Conservation (phyloP, 2,888 invertebrate genomes). For the Dione vanillae region DNA sequence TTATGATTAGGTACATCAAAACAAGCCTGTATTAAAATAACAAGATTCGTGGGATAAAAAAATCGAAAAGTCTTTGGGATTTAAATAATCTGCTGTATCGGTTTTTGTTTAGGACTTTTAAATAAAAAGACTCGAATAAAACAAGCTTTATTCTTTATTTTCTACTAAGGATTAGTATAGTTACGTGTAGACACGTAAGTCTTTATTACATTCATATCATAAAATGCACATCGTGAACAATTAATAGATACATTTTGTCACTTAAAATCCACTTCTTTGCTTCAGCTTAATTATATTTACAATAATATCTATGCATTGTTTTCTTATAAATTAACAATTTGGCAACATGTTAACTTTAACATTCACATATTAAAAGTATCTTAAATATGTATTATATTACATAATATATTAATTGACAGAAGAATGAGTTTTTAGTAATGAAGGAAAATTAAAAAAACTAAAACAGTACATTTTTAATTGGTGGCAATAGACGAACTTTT, state of each 20-base stretch:
- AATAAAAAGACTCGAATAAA: slow-evolving; percentile 61
- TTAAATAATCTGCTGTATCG: slow-evolving; percentile 10
- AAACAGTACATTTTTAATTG: not conserved
- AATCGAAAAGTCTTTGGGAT: slow-evolving; percentile 6
- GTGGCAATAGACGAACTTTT: slow-evolving; percentile 40
- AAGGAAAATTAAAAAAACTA: not conserved
- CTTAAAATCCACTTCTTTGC: slow-evolving; percentile 70
- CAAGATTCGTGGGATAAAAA: slow-evolving; percentile 26
- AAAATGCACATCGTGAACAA: slow-evolving; percentile 61
- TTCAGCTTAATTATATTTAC: slow-evolving; percentile 80
- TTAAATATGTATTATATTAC: slow-evolving; percentile 51
- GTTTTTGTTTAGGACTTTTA: slow-evolving; percentile 23
- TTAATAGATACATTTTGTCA: slow-evolving; percentile 64
- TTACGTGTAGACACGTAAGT: slow-evolving; percentile 66
- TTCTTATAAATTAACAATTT: slow-evolving; percentile 76
- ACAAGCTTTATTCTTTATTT: slow-evolving; percentile 81
- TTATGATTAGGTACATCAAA: slow-evolving; percentile 57
- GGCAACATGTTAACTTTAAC: slow-evolving; percentile 79
- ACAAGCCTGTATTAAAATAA: slow-evolving; percentile 37
- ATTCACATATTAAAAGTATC: slow-evolving; percentile 62
- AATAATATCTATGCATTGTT: slow-evolving; percentile 72
- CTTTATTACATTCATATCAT: slow-evolving; percentile 58
- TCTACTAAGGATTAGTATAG: slow-evolving; percentile 68
- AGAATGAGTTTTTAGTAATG: slow-evolving; percentile 52
- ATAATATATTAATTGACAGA: slow-evolving; percentile 76